Conservation (phyloP, 2,888 invertebrate genomes). For the Hydrotaea diabolus region DNA sequence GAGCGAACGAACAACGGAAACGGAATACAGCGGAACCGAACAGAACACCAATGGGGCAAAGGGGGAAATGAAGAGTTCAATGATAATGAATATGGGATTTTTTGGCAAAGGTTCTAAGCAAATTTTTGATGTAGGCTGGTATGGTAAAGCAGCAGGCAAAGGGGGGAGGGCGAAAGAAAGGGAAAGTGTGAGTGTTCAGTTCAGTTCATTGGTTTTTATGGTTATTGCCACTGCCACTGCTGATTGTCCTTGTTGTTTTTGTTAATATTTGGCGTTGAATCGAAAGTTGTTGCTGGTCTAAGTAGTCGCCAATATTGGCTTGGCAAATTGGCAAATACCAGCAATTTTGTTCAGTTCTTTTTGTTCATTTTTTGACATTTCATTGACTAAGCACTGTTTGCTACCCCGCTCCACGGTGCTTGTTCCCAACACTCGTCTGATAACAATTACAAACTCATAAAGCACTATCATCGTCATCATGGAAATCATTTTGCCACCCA, state of each 20-base stretch:
- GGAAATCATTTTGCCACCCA: constrained; percentile 44
- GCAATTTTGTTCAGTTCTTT: not conserved
- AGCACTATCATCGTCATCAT: constrained; percentile 36
- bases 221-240: constrained; percentile 11
- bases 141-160: not conserved
- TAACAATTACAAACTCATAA: constrained; percentile 46
- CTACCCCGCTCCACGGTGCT: not conserved
- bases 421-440: not conserved
- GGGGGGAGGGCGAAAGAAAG: not conserved
- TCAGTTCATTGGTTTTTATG: constrained; percentile 36
- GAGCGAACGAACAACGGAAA: constrained; percentile 17
- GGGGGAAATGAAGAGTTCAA: not conserved
- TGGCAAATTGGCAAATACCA: constrained; percentile 12
- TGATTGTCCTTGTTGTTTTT: constrained; percentile 2
- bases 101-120: constrained; percentile 39
- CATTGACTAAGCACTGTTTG: not conserved
- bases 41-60: not conserved
- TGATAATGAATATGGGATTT: constrained; percentile 51
- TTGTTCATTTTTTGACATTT: not conserved
- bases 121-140: not conserved
- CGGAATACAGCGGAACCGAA: not conserved
- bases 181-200: not conserved
- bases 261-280: not conserved
- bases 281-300: constrained; percentile 9
- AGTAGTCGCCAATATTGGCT: constrained; percentile 22